Evolutionary conservation across 2,797 vertebrate species (phyloP).

Genomic region (Muscicapa comitata): DNA sequence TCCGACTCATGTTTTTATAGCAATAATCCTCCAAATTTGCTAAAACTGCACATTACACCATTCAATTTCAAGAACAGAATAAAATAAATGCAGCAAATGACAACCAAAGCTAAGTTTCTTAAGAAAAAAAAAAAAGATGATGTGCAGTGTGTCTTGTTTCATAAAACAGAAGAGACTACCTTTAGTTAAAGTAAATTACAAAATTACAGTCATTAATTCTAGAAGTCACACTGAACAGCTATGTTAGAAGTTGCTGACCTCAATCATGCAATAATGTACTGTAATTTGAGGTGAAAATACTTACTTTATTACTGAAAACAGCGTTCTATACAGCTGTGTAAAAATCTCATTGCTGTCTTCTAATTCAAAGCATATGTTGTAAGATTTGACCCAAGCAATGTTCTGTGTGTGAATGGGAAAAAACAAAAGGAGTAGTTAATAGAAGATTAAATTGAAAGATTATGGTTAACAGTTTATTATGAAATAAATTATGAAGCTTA

Average conservation of each 20-base stretch:
- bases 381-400: conserved; percentile 98
- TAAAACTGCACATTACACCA: not conserved
- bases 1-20: not conserved
- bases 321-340: conserved; percentile 94
- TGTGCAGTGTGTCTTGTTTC: not conserved
- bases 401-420: conserved; percentile 76
- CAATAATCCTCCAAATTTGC: not conserved
- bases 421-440: not conserved
- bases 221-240: not conserved
- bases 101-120: not conserved
- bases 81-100: not conserved
- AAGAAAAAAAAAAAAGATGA: not conserved
- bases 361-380: conserved; percentile 98
- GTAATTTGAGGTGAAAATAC: conserved; percentile 50
- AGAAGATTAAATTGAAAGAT: not conserved
- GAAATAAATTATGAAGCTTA: conserved; percentile 52
- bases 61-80: not conserved
- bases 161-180: not conserved
- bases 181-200: not conserved
- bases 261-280: not conserved
- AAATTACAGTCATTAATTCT: not conserved
- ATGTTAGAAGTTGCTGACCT: not conserved
- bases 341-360: conserved; percentile 99
- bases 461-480: not conserved
- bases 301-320: conserved; percentile 99